Evolutionary conservation across 1,140 invertebrate genomes (phyloP), one percentile per base, ranked within the genome.

Genomic region (Myzus persicae): DNA sequence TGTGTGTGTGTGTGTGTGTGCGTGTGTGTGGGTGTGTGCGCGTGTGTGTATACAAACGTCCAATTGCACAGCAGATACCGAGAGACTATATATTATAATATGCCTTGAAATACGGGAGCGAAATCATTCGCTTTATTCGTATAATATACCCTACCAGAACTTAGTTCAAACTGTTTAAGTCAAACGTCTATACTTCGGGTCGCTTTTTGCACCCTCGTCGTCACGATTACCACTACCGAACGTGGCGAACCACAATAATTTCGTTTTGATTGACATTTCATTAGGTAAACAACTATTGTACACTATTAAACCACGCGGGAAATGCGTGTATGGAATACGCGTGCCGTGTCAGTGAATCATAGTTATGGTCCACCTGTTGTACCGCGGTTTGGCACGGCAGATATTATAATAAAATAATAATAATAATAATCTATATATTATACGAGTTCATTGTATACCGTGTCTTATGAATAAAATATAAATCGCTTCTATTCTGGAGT

Each of bases 401-500:
- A 76, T 76, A 76, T 76, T 67, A 67, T 18, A 67, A 76, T 76
- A 76, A n/a, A 76, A 76, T 76, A 76, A 67, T 67, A 67, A 54
- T 54, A 54, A 54, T 54, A 24, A 76, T 76, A 76, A 76, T 76
- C 59, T 76, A 76, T n/a, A 20, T 76, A 76, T 76, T 76, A 76
- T 76, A 18, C 59, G 59, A n/a, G n/a, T 76, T n/a, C 59, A 76
- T 76, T 76, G n/a, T 18, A 24, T 82, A 38, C 38, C 22, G 2
- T 82, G 36, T 82, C 36, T 82, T 82, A 82, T 82, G 76, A 82
- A 82, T 85, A 85, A 85, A 85, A 85, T 85, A 85, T 85, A 42
- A 42, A 85, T 42, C 26, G 22, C 11, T 85, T 24, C 40, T 42
- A 26, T 44, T 85, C 26, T 4, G 2, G 7, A 82, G 36, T 82